Evolutionary conservation across 2,888 invertebrate species (phyloP).

Genomic region (Tetanocera ferruginea): DNA sequence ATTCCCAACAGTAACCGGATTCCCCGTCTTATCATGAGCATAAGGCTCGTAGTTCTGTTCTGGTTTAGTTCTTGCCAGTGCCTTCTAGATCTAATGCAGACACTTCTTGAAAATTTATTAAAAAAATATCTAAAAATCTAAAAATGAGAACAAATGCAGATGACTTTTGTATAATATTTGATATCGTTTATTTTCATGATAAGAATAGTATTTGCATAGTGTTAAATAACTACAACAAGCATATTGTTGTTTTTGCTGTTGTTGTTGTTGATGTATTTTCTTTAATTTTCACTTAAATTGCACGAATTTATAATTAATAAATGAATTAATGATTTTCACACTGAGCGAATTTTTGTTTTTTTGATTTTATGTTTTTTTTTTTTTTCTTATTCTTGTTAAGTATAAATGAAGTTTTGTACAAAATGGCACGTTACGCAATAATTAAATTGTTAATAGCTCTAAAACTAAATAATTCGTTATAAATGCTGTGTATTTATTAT

Average conservation of each 20-base stretch:
- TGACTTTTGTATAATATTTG: background rate
- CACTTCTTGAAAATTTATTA: too few species aligned
- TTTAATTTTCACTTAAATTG: conserved; percentile 26
- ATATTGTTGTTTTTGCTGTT: background rate
- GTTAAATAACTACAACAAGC: conserved; percentile 10
- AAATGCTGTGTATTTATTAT: conserved; percentile 18
- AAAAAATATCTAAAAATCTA: too few species aligned
- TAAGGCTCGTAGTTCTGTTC: too few species aligned
- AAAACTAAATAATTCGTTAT: conserved; percentile 14
- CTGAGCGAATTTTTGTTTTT: background rate
- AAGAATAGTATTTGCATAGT: conserved; percentile 29
- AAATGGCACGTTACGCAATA: conserved; percentile 32
- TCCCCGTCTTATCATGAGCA: too few species aligned
- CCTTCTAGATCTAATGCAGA: too few species aligned
- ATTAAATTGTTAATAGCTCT: conserved; percentile 4
- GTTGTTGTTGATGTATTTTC: background rate
- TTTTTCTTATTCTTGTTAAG: too few species aligned
- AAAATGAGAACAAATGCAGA: background rate
- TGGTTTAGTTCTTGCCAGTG: too few species aligned
- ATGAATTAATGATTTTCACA: background rate
- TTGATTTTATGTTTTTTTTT: background rate
- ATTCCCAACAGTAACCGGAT: too few species aligned
- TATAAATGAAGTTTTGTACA: conserved; percentile 30
- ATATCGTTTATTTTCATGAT: conserved; percentile 22
- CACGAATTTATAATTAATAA: background rate